Percentiles rank a stretch among this genome's conserved stretches.
Evolutionary conservation across 2,113 vertebrate species (phyloP).

Genomic region (Abramis brama): DNA sequence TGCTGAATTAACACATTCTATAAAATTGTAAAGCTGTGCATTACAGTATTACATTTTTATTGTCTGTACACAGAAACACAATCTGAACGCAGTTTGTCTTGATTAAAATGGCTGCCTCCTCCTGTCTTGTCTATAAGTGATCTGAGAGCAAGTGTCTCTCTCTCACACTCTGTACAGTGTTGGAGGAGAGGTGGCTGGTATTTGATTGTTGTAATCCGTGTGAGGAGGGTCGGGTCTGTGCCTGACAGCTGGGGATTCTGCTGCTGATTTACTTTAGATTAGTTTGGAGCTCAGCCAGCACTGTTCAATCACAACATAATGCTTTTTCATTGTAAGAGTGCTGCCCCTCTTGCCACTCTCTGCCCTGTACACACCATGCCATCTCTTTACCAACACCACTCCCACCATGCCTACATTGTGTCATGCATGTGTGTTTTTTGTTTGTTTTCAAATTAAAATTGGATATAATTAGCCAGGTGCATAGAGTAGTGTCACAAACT

Average conservation of each 20-base stretch:
- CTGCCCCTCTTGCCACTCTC: slow-evolving; percentile 36
- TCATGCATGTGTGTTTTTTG: background rate
- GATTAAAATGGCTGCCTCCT: background rate
- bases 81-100: background rate
- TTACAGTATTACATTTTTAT: background rate
- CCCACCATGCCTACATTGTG: background rate
- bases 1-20: background rate
- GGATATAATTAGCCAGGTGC: background rate
- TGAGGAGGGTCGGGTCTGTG: slow-evolving; percentile 69
- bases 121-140: slow-evolving; percentile 1
- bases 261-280: slow-evolving; percentile 80
- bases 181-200: slow-evolving; percentile 31
- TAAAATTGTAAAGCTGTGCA: background rate
- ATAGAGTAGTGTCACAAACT: no score
- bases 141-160: background rate
- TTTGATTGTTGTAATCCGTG: slow-evolving; percentile 71
- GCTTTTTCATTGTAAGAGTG: slow-evolving; percentile 66
- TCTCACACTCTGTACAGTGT: slow-evolving; percentile 57
- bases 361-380: slow-evolving; percentile 4
- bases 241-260: slow-evolving; percentile 80
- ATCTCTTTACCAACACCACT: slow-evolving; percentile 1
- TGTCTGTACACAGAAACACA: background rate
- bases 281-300: slow-evolving; percentile 76
- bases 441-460: background rate
- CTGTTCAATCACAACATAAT: slow-evolving; percentile 74